Conservation (phyloP, 2,888 invertebrate species). For the Yponomeuta cagnagella region DNA sequence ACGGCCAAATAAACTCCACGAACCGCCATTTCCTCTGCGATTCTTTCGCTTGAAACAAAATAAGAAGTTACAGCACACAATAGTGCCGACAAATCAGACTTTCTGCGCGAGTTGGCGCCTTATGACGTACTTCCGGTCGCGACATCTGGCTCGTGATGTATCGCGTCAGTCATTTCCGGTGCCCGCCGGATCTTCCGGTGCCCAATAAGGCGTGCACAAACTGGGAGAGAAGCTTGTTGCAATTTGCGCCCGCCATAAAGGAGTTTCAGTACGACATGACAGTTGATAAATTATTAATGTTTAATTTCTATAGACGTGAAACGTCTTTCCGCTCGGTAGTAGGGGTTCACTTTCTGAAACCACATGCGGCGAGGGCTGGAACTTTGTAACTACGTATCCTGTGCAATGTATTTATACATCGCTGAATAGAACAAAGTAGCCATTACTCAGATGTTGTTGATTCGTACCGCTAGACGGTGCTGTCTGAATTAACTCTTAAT, state of each 20-base stretch:
- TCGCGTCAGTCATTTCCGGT: constrained; percentile 41
- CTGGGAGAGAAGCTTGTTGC: not conserved
- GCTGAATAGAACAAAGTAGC: too few relatives aligned
- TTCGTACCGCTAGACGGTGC: too few relatives aligned
- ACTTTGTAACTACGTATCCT: too few relatives aligned
- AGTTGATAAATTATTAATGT: too few relatives aligned
- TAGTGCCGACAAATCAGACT: constrained; percentile 20
- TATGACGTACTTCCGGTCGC: constrained; percentile 27
- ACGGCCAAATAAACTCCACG: not conserved
- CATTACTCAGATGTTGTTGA: too few relatives aligned
- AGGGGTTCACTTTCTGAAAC: too few relatives aligned
- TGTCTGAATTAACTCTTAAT: too few relatives aligned
- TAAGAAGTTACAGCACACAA: not conserved
- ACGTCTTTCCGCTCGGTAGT: too few relatives aligned
- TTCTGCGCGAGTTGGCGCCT: constrained; percentile 8
- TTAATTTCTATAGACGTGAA: too few relatives aligned
- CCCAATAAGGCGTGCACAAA: constrained; percentile 29
- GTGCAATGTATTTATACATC: too few relatives aligned
- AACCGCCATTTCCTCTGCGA: not conserved
- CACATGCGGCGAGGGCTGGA: too few relatives aligned
- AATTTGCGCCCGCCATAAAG: not conserved
- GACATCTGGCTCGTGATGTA: constrained; percentile 30
- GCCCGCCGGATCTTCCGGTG: constrained; percentile 39
- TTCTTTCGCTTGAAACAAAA: not conserved
- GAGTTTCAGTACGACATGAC: not conserved